A percentile compares a stretch with the other conserved stretches of the same genome.
Evolutionary conservation across 2,888 invertebrate species (phyloP).

Genomic region (Sepiola atlantica): DNA sequence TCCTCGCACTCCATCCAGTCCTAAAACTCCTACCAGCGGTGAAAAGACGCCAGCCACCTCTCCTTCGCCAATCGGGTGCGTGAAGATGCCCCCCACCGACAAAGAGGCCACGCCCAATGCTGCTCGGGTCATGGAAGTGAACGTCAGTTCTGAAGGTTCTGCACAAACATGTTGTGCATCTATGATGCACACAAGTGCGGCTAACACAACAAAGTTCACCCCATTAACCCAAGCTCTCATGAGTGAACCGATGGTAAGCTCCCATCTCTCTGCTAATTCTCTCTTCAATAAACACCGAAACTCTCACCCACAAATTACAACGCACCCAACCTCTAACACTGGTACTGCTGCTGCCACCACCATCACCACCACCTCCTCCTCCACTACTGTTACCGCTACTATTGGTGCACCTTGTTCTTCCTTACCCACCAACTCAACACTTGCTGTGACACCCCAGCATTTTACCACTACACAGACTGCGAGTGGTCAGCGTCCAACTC

Average conservation of each 20-base stretch:
- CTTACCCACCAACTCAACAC: constrained; percentile 36
- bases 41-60: background rate
- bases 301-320: constrained; percentile 37
- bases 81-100: background rate
- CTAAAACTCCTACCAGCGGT: constrained; percentile 36
- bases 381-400: background rate
- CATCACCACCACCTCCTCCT: background rate
- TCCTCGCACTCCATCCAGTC: constrained; percentile 42
- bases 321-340: background rate
- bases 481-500: background rate
- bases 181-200: background rate
- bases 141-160: background rate
- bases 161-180: background rate
- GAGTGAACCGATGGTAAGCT: constrained; percentile 45
- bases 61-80: background rate
- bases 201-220: constrained; percentile 37
- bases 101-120: background rate
- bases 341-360: background rate
- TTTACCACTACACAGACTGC: constrained; percentile 9
- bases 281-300: constrained; percentile 40
- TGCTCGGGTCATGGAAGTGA: background rate
- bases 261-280: constrained; percentile 35
- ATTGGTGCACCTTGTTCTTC: constrained; percentile 38
- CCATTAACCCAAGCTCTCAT: constrained; percentile 43
- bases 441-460: constrained; percentile 20